Evolutionary conservation across 2,797 vertebrate species (phyloP).

Genomic region (Lepilemur septentrionalis): DNA sequence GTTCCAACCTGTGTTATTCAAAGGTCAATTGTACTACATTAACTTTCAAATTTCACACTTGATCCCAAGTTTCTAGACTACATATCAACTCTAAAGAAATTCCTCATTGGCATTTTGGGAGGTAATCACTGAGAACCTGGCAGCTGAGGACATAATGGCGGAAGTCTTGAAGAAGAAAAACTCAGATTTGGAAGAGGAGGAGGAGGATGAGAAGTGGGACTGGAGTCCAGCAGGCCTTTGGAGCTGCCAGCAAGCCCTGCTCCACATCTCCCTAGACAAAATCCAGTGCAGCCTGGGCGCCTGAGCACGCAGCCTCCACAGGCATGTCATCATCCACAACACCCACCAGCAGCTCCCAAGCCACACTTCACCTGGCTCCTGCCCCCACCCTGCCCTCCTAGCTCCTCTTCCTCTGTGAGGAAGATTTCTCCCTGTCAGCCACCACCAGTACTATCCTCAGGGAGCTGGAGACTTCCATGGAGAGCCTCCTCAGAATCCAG

Average conservation of each 20-base stretch:
- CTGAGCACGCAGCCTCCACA: conserved; percentile 86
- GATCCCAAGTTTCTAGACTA: neutral
- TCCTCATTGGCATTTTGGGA: neutral
- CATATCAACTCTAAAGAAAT: neutral
- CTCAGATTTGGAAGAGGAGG: conserved; percentile 72
- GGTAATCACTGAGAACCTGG: neutral
- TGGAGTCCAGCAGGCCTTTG: conserved; percentile 54
- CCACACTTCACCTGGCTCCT: conserved; percentile 67
- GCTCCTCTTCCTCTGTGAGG: conserved; percentile 83
- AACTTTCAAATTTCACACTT: neutral
- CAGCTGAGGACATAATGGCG: conserved; percentile 83
- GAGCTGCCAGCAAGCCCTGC: conserved; percentile 86
- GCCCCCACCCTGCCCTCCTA: conserved; percentile 2
- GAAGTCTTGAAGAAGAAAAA: conserved; percentile 89
- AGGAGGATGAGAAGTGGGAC: conserved; percentile 56
- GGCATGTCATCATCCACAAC: conserved; percentile 90
- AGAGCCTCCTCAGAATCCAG: conserved; percentile 48
- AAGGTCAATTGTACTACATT: neutral
- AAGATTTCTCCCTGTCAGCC: conserved; percentile 87
- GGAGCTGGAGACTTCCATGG: conserved; percentile 68
- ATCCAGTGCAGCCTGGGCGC: conserved; percentile 86
- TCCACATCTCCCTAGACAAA: conserved; percentile 89
- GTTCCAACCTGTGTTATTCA: neutral
- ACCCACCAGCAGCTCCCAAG: conserved; percentile 87
- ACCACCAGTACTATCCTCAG: conserved; percentile 88